Base-by-base conservation (phyloP, 2,113 vertebrate species). In the Rhizomys pruinosus region DNA sequence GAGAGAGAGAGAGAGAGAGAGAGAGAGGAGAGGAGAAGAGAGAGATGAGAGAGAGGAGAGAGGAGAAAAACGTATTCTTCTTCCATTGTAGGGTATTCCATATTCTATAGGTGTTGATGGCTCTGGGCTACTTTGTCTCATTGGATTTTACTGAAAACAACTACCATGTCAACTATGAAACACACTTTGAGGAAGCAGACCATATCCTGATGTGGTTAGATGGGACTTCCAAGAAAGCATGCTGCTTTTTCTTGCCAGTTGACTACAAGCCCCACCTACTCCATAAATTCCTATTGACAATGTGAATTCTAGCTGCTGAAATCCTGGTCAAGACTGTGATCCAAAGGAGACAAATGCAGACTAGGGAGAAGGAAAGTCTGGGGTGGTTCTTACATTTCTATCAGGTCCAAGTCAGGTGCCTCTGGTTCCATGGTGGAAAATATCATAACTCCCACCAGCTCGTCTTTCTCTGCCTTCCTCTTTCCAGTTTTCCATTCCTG, bases 401-500 rank as follows among this genome's bases (percentile, higher is more conserved):
- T 42, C 57, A 98, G 95, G 84, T 99, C 99, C 98, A 99, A 91
- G 94, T 99, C 99, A 7, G 98, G 97, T 6, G 98, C 99, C 97
- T 99, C 99, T 2, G 99, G 99, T 94, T 99, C 99, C 97, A 99
- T 99, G n/a, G 99, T 99, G 95, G 98, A 98, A 97, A 99, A 99
- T 94, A 99, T 98, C 99, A 99, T 98, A 69, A 99, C 99, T 87
- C 99, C 99, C 42, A 99, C 99, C 0, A 98, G 98, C 97, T 99
- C 99, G 61, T 99, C 99, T 95, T 99, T 99, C 97, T 99, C 99
- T 74, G 99, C 99, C 99, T 99, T 99, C 98, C 99, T 98, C 97
- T 99, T 99, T 59, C 99, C 99, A 5, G 80, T 99, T 97, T 99
- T 99, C 99, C 99, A 99, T 69, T 99, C 99, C 99, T 99, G 89